phyloP scores from a whole-genome alignment of 2,113 vertebrate species.

The Heterotis niloticus region DNA sequence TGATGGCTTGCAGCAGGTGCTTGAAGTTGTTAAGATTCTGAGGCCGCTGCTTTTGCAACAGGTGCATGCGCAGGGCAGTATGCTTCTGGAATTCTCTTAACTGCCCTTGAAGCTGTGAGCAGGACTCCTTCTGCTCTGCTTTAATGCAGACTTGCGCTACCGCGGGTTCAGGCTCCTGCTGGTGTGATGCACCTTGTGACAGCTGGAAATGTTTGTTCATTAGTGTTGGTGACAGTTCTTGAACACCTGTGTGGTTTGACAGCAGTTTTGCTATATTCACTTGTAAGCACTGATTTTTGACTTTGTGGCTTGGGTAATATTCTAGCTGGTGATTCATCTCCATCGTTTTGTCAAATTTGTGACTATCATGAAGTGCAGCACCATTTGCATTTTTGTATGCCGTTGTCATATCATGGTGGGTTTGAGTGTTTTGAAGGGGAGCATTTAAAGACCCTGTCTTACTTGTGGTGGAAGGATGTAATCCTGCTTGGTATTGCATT shows the following conservation, averaged over 20 bases:
- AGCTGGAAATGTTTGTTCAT: constrained; percentile 49
- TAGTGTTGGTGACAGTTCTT: constrained; percentile 60
- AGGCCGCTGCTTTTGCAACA: constrained; percentile 77
- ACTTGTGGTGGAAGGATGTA: constrained; percentile 50
- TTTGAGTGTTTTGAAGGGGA: constrained; percentile 43
- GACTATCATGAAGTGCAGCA: neutral
- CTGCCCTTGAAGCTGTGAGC: constrained; percentile 58
- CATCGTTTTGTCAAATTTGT: constrained; percentile 31
- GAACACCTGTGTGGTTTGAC: constrained; percentile 47
- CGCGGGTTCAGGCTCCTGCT: constrained; percentile 37
- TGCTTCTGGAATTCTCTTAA: constrained; percentile 71
- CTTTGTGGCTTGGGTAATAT: constrained; percentile 59
- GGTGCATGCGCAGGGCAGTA: constrained; percentile 81
- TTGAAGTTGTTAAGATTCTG: constrained; percentile 56
- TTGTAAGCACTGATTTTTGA: constrained; percentile 61
- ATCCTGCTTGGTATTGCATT: constrained; percentile 55
- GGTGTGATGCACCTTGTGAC: constrained; percentile 46
- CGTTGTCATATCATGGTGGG: constrained; percentile 34
- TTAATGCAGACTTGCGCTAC: constrained; percentile 50
- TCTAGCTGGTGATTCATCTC: constrained; percentile 58
- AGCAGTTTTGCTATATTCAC: constrained; percentile 47
- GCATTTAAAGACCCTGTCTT: constrained; percentile 52
- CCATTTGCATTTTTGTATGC: neutral
- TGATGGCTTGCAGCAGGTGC: constrained; percentile 64
- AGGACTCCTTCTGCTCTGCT: constrained; percentile 53